Evolutionary conservation across 2,113 vertebrate species (phyloP), one percentile per base, ranked within the genome.

Genomic region (Lepisosteus oculatus): DNA sequence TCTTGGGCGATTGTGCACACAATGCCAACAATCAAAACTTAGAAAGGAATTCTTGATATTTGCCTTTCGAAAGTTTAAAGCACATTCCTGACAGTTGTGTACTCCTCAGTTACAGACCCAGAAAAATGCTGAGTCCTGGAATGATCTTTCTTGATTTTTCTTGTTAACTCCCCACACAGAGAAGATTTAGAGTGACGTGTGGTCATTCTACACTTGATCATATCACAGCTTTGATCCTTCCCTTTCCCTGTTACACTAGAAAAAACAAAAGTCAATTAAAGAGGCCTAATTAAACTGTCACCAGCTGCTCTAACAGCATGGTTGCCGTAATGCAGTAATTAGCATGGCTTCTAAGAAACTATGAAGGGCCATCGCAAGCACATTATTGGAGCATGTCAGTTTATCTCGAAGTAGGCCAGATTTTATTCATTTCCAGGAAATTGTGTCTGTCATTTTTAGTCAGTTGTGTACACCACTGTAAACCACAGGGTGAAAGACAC

Each of bases 381-480:
- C 12, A 13, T 79, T 65, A 75, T 78, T 84, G 86, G 85, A 82
- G 80, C 85, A 82, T 83, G 77, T 86, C 85, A 76, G 77, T 82
- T 85, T 84, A 86, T 87, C 84, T 76, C 79, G 79, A 83, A 78
- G 54, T 77, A 77, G 76, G 80, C 80, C 82, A 84, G 77, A 81
- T 55, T 64, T 0, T 0, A 80, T 82, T 85, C 83, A 79, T 79
- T 71, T 77, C 68, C 0, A 72, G 80, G 74, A 85, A 86, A 85
- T 83, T 76, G 67, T 77, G 80, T 74, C 77, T 84, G 86, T 81
- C 80, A 65, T 72, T 76, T 62, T 57, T 78, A 79, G 78, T 78
- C 75, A 76, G 68, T 74, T 54, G 77, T 75, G 76, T 68, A 0
- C 72, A 80, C 77, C 78, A 75, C 77, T 6, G 72, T 56, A 77